Evolutionary conservation across 2,113 vertebrate genomes (phyloP).

Genomic region (Tupaia tana): DNA sequence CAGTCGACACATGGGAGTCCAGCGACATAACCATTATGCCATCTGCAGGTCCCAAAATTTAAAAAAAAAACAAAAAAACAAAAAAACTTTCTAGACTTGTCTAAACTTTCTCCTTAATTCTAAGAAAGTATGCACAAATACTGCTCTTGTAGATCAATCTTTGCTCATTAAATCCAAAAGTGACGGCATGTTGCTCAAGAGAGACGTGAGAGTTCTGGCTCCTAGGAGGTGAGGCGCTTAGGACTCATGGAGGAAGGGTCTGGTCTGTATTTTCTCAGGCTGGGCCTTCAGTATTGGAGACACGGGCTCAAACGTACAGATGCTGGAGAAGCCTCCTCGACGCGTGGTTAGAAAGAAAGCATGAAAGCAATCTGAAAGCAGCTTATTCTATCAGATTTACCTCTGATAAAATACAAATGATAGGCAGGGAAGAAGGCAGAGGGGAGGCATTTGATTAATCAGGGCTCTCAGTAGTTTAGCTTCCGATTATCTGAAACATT

Average conservation of each 20-base stretch:
- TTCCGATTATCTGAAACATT: background rate
- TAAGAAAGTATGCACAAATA: background rate
- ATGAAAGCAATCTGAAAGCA: background rate
- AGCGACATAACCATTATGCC: no score
- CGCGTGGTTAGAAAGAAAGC: background rate
- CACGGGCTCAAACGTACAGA: background rate
- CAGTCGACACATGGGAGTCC: no score
- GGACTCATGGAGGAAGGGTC: no score
- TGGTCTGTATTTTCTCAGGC: background rate
- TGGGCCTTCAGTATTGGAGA: background rate
- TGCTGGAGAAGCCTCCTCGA: background rate
- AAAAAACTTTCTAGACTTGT: background rate
- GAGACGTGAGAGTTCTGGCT: background rate
- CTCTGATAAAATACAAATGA: background rate
- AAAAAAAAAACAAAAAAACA: background rate
- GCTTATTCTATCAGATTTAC: background rate
- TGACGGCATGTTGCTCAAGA: background rate
- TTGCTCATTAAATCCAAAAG: background rate
- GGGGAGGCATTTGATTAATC: background rate
- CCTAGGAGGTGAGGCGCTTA: background rate
- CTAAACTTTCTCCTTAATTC: background rate
- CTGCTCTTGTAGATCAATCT: background rate
- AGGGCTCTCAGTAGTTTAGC: background rate
- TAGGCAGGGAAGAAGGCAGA: background rate
- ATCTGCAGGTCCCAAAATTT: no score